These are phyloP conservation scores for Apostichopus parvimensis DNA, from an alignment of 35 echinoderm and acorn worm genomes.

Conservation along the genomic window DNA sequence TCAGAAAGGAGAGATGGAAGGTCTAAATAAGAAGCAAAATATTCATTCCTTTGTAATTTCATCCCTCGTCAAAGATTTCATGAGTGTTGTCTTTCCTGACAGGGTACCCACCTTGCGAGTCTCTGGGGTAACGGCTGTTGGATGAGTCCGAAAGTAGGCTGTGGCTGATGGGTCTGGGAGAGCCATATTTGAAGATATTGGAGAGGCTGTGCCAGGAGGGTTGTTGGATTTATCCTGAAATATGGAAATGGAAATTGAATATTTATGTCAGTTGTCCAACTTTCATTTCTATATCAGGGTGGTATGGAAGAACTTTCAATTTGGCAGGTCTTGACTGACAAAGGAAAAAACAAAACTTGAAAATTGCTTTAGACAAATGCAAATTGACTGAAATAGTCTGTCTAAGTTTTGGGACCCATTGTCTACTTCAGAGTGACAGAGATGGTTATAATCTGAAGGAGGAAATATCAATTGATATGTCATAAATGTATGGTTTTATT, in stretches of 20 bases:
- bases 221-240: constrained; percentile 8
- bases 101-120: constrained; percentile 2
- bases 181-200: constrained; percentile 3
- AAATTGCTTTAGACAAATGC: too few species aligned
- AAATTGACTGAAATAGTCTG: too few species aligned
- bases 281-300: too few species aligned
- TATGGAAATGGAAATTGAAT: not conserved
- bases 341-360: too few species aligned
- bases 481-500: too few species aligned
- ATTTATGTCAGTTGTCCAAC: not conserved
- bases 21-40: not conserved
- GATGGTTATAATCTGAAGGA: too few species aligned
- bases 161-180: not conserved
- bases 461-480: too few species aligned
- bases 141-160: not conserved
- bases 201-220: not conserved
- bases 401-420: too few species aligned
- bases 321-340: too few species aligned
- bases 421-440: too few species aligned
- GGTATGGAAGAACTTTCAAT: too few species aligned
- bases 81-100: not conserved
- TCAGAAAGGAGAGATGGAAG: too few species aligned
- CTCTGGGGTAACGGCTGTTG: not conserved
- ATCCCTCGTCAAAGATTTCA: not conserved
- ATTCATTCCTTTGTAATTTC: not conserved